A percentile compares a stretch with the other conserved stretches of the same genome.
phyloP scores from a whole-genome alignment of 1,140 invertebrate genomes.

The Adelges cooleyi region DNA sequence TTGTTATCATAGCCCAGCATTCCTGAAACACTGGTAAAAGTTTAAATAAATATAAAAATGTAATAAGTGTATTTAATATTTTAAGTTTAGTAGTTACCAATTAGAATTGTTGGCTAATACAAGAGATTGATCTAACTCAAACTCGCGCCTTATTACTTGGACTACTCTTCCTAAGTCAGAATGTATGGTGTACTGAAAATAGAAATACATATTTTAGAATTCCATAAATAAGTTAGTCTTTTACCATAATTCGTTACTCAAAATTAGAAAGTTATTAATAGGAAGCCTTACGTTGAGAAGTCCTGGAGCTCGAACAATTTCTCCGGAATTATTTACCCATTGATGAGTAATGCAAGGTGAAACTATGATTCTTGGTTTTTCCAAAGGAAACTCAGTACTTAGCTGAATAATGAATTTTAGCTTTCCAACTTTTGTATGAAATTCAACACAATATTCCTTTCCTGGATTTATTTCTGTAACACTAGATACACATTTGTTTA shows the following conservation, averaged over 20 bases:
- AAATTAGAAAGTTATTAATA: too few species aligned
- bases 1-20: not conserved
- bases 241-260: too few species aligned
- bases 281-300: slow-evolving; percentile 55
- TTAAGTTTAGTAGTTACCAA: slow-evolving; percentile 37
- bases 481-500: slow-evolving; percentile 38
- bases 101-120: slow-evolving; percentile 27
- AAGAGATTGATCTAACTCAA: slow-evolving; percentile 51
- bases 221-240: too few species aligned
- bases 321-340: slow-evolving; percentile 53
- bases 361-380: slow-evolving; percentile 56
- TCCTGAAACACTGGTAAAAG: slow-evolving; percentile 2
- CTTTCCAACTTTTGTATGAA: slow-evolving; percentile 47
- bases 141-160: slow-evolving; percentile 63
- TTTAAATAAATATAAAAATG: not conserved
- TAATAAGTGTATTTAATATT: too few species aligned
- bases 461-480: slow-evolving; percentile 56
- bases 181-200: slow-evolving; percentile 53
- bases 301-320: slow-evolving; percentile 56
- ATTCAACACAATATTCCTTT: slow-evolving; percentile 57
- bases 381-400: slow-evolving; percentile 56
- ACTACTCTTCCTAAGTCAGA: slow-evolving; percentile 66
- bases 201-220: not conserved
- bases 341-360: slow-evolving; percentile 52
- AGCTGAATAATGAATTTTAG: slow-evolving; percentile 53